phyloP scores from a whole-genome alignment of 2,888 invertebrate genomes.

The Teleiodes luculella region DNA sequence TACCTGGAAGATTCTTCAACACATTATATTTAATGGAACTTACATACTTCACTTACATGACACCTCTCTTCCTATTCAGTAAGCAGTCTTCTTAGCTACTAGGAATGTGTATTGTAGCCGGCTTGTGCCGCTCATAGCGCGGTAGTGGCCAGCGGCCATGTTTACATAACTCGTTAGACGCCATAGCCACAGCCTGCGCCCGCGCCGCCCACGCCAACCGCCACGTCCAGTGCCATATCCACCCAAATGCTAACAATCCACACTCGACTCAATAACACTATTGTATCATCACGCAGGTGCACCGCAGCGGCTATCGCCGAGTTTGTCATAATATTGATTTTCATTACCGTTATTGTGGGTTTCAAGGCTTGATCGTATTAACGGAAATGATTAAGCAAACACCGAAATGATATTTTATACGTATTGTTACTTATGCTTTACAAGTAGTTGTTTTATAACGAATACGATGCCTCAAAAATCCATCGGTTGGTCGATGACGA shows the following conservation, averaged over 20 bases:
- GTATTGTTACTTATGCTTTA: background rate
- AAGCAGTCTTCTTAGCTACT: slow-evolving; percentile 51
- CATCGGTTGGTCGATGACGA: no score
- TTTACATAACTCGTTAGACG: slow-evolving; percentile 72
- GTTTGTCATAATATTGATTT: slow-evolving; percentile 33
- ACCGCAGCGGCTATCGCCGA: slow-evolving; percentile 29
- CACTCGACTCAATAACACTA: slow-evolving; percentile 50
- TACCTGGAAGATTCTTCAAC: no score
- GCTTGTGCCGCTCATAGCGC: slow-evolving; percentile 45
- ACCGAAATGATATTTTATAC: background rate
- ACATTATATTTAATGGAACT: no score
- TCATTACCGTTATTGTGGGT: background rate
- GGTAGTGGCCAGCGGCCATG: slow-evolving; percentile 43
- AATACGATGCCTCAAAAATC: no score
- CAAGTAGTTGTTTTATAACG: background rate
- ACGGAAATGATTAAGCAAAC: background rate
- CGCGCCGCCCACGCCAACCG: slow-evolving; percentile 52
- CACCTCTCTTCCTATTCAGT: slow-evolving; percentile 35
- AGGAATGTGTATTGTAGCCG: slow-evolving; percentile 47
- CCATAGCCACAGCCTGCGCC: slow-evolving; percentile 39
- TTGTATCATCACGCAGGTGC: slow-evolving; percentile 57
- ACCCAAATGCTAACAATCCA: slow-evolving; percentile 45
- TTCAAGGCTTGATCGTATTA: background rate
- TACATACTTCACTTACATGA: slow-evolving; percentile 31
- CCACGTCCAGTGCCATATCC: slow-evolving; percentile 46